Evolutionary conservation across 2,888 invertebrate genomes (phyloP), one percentile per base, ranked within the genome.

Genomic region (Lithosia quadra): DNA sequence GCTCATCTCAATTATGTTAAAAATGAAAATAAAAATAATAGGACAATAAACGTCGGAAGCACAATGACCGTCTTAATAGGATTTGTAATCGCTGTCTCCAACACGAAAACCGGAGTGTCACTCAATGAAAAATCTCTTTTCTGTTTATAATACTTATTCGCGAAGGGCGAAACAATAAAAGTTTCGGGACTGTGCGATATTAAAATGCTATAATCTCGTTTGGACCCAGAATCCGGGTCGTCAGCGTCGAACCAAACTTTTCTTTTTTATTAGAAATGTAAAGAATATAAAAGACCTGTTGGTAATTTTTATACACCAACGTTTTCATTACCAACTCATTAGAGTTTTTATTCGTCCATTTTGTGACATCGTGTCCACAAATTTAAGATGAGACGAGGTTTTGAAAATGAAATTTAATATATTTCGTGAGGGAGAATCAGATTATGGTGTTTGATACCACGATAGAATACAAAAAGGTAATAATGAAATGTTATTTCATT

Each of bases 141-240:
- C 88, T 89, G 88, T 90, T 90, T 87, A 90, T 91, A 90, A 91
- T 90, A 88, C 87, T 28, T 58, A 58, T n/a, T 84, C 81, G 84
- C 85, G 83, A 88, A 87, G 83, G 86, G 83, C 85, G 86, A 90
- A 90, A 93, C 91, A 92, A 93, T 92, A 92, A 92, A 92, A 93
- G 88, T 92, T 93, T 88, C 81, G 82, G 86, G 85, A 83, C 89
- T 86, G 83, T 87, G 90, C 89, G 85, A 91, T 93, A 93, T 93
- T 93, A 92, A 93, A 93, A 90, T 88, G 90, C 85, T 83, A 92
- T 93, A 92, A 93, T 93, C 92, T 88, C 85, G 84, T 90, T 88
- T 84, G 82, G 84, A 82, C 78, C 80, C 83, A 83, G 82, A 83
- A 86, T 85, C 80, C 85, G 88, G 88, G 88, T 86, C 88, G 85